phyloP scores from a whole-genome alignment of 2,113 vertebrate species.

The Genyomyrus donnyi region DNA sequence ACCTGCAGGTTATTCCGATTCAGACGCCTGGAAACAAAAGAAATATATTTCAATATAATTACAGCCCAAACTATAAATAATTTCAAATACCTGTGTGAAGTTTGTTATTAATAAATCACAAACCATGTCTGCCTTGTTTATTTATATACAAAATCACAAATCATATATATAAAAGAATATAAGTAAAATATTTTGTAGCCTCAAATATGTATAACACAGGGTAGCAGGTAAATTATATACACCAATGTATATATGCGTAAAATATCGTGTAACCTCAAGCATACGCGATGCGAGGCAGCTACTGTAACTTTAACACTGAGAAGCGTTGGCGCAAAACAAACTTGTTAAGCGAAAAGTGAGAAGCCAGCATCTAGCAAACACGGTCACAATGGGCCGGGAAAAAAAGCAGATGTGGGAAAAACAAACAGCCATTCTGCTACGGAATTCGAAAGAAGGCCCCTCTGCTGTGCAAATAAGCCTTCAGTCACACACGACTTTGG shows the following conservation, averaged over 20 bases:
- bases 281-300: background rate
- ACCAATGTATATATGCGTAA: background rate
- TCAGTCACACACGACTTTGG: conserved; percentile 55
- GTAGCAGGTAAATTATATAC: background rate
- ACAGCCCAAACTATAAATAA: conserved; percentile 35
- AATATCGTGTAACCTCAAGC: background rate
- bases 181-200: background rate
- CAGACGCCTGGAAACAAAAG: conserved; percentile 77
- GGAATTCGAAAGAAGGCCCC: conserved; percentile 75
- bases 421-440: conserved; percentile 87
- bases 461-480: conserved; percentile 61
- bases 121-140: background rate
- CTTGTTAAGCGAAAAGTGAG: conserved; percentile 43
- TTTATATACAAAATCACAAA: background rate
- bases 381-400: conserved; percentile 72
- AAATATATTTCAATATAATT: conserved; percentile 33
- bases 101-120: background rate
- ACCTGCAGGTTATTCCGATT: conserved; percentile 96
- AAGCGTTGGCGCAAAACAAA: conserved; percentile 56
- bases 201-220: background rate
- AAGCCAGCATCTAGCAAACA: conserved; percentile 70
- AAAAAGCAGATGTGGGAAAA: conserved; percentile 99
- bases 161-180: background rate
- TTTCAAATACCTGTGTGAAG: background rate
- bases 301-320: conserved; percentile 52